Percentiles rank a stretch among this genome's conserved stretches.
Evolutionary conservation across 2,797 vertebrate species (phyloP).

Genomic region (Fratercula arctica): DNA sequence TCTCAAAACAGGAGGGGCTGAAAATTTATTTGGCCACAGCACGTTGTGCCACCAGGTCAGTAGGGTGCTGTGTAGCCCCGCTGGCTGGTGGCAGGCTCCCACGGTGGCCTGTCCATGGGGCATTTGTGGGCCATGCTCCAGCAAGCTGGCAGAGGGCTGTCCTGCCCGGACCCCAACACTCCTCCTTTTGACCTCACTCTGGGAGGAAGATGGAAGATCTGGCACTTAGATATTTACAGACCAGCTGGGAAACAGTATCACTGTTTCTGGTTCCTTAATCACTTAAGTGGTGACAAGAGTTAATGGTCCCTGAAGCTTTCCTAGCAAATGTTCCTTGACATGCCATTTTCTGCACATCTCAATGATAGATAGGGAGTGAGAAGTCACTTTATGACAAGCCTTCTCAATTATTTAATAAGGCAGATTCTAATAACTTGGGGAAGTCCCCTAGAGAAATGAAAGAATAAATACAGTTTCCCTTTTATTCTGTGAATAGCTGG

Average conservation of each 20-base stretch:
- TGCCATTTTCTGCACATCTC: slow-evolving; percentile 43
- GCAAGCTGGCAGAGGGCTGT: neutral
- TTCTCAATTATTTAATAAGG: slow-evolving; percentile 63
- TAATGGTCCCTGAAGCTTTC: slow-evolving; percentile 55
- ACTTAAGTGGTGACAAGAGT: slow-evolving; percentile 48
- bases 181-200: neutral
- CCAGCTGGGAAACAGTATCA: neutral
- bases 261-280: slow-evolving; percentile 44
- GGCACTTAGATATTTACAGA: slow-evolving; percentile 4
- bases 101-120: rapidly evolving
- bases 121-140: neutral
- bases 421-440: slow-evolving; percentile 54
- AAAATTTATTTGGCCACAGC: neutral
- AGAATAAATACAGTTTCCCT: slow-evolving; percentile 31
- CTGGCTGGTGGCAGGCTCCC: neutral
- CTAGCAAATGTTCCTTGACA: slow-evolving; percentile 66
- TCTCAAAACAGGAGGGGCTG: neutral
- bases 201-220: neutral
- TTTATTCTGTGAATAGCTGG: neutral
- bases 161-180: neutral
- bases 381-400: slow-evolving; percentile 57
- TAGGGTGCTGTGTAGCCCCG: neutral
- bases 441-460: slow-evolving; percentile 12
- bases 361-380: slow-evolving; percentile 44
- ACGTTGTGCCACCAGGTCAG: rapidly evolving